These are phyloP conservation scores for Aplysina aerophoba DNA, from an alignment of 37 sponge, comb jelly and placozoan species.

Conservation along the genomic window DNA sequence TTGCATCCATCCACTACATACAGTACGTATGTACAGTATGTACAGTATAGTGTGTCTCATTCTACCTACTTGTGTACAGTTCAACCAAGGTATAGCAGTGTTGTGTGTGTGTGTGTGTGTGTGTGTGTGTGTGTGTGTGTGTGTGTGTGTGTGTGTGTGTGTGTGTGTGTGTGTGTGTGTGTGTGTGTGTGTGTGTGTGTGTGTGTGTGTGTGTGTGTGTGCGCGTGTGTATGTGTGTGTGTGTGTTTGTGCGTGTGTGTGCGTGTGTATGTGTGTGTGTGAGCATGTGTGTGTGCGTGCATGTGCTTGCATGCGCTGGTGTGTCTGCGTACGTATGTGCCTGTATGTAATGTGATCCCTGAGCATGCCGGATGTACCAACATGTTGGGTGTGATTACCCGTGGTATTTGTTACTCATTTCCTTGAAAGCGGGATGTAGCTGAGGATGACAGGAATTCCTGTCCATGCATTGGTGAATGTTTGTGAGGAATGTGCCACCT, in stretches of 20 bases:
- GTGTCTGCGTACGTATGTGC: neutral
- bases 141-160: constrained; percentile 35
- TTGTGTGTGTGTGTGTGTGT: constrained; percentile 28
- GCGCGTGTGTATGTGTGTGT: neutral
- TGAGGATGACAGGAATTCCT: no score
- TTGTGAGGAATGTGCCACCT: no score
- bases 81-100: neutral
- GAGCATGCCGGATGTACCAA: neutral
- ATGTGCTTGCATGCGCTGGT: no score
- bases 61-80: no score
- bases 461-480: no score
- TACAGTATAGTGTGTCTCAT: no score
- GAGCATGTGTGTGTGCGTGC: no score
- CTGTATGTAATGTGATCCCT: neutral
- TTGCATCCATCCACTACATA: no score
- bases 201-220: constrained; percentile 13
- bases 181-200: constrained; percentile 30
- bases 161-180: constrained; percentile 31
- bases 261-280: neutral
- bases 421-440: no score
- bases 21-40: no score
- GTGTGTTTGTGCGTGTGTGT: neutral
- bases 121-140: constrained; percentile 23
- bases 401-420: no score
- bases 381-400: neutral